Base-by-base conservation (phyloP, 30 jellyfish, hydroid and myxozoan genomes). In the Catostylus mosaicus region DNA sequence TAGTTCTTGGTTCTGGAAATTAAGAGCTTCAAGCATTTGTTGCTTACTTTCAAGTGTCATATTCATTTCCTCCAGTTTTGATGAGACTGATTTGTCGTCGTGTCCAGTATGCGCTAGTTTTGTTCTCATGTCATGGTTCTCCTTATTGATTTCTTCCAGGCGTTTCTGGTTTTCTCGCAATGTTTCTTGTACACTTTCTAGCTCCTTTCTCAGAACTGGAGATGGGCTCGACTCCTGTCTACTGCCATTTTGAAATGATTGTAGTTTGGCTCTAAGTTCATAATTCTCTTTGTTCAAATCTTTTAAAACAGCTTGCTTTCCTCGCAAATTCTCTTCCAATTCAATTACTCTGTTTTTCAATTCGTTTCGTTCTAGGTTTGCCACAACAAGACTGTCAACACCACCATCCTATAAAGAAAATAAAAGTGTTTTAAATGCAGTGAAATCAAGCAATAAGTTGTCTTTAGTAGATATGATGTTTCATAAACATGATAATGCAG, bases 271-370 rank as follows among this genome's bases (percentile, higher is more conserved):
- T 54, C 89, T 62, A 35, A 87, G 76, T 38, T 72, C 91, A 70
- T 77, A 87, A 60, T 87, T 87, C 57, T 87, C 96, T 38, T 87
- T 87, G 91, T 87, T 87, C 22, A 87, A 57, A 3, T 87, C 96
- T 40, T 87, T 87, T 38, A 87, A 11, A 0, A 73, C 96, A 31
- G 88, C 73, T 63, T 87, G 96, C 72, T 87, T 87, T 20, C 96
- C 96, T 19, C 96, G 71, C 77, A 87, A 48, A 47, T 70, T 87
- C 60, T 87, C 96, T 51, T 87, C 96, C 19, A 87, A 80, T 62
- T 78, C 96, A 36, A 87, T 69, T 24, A 87, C 96, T 57, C 88
- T 77, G 69, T 77, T 78, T 45, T 87, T 77, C 60, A 77, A 27
- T 46, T 87, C 96, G 47, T 87, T 87, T 60, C 87, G 71, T 33